Base-by-base conservation (phyloP, 2,888 invertebrate species). In the Yponomeuta evonymella region DNA sequence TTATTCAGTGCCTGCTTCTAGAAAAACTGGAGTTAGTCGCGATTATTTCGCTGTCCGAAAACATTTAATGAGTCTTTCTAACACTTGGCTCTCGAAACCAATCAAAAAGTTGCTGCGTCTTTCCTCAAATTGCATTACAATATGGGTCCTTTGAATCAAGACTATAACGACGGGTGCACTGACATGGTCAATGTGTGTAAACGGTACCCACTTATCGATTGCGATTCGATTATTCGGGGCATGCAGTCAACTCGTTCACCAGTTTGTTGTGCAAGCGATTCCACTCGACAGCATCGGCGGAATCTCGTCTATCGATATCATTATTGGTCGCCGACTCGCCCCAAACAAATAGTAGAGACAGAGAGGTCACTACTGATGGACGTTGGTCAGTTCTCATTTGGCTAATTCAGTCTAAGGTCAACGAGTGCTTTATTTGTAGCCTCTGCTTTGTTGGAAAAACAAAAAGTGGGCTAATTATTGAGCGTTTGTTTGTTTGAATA, bases 211-310 rank as follows among this genome's bases (percentile, higher is more conserved):
- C 30, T 23, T 64, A 67, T 67, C 67, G 43, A 67, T 43, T 30
- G 8, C 67, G 36, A 15, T 43, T 67, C 67, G 11, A n/a, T 67
- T 67, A 36, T n/a, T 33, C 67, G n/a, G 36, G 15, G n/a, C 36
- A 36, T 36, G 67, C 65, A 29, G 65, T 33, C 36, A 67, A 11
- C 36, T 65, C 33, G 29, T 33, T 36, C 67, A 8, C 36, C n/a
- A 36, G 36, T 67, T 11, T 6, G 67, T 67, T 33, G 67, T n/a
- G n/a, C 67, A 67, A 33, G 67, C n/a, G 73, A 76, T 74, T 72
- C 73, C 73, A 76, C 72, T 70, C 71, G 70, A 69, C 73, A 74
- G 73, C 76, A 72, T 75, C 72, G 58, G 30, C 48, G 75, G 76
- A 77, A 76, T 76, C 73, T 73, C 43, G 67, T n/a, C 64, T 58